A percentile compares a stretch with the other conserved stretches of the same genome.
These are phyloP conservation scores for Bambusicola thoracicus DNA, from an alignment of 2,113 vertebrate genomes.

Conservation along the genomic window DNA sequence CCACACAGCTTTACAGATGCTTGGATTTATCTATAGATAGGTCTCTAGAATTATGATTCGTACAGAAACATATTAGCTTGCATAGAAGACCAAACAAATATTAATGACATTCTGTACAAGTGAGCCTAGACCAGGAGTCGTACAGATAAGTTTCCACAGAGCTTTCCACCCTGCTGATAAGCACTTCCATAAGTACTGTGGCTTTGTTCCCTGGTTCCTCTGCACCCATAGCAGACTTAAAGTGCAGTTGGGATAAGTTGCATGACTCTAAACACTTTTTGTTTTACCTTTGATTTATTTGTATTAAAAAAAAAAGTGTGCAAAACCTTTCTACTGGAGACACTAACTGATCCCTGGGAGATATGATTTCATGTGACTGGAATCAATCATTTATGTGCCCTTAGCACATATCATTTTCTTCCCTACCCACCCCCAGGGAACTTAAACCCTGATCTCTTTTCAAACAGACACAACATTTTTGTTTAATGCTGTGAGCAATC, in stretches of 20 bases:
- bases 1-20: neutral
- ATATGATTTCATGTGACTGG: neutral
- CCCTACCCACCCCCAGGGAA: neutral
- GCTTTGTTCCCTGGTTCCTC: neutral
- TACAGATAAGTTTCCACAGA: neutral
- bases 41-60: neutral
- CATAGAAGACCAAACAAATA: neutral
- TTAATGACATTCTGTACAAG: fast-evolving
- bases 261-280: neutral
- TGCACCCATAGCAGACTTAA: neutral
- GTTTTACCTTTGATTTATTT: neutral
- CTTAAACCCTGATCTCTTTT: neutral
- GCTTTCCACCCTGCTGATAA: neutral
- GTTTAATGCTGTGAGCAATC: neutral
- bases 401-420: neutral
- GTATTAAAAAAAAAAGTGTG: neutral
- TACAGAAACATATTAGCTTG: neutral
- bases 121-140: neutral
- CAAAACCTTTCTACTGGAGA: neutral
- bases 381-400: neutral
- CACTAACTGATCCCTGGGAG: neutral
- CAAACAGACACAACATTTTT: neutral
- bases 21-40: neutral
- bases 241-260: neutral
- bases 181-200: fast-evolving